Conservation (phyloP, 2,797 vertebrate species). For the Rhynchonycteris naso region DNA sequence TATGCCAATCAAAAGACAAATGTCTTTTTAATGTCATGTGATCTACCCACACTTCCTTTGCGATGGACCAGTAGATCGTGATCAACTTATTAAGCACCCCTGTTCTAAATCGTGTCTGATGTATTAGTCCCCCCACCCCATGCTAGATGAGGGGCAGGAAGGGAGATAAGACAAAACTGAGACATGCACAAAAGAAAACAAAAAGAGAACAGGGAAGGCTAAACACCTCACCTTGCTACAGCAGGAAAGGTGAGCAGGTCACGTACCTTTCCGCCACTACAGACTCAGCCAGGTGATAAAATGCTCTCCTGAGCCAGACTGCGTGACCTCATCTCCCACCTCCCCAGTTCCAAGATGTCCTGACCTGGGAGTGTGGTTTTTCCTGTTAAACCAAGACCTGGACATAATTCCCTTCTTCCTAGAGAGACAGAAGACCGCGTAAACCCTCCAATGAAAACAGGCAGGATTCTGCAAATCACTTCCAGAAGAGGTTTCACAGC, state of each 20-base stretch:
- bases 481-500: neutral
- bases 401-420: neutral
- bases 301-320: rapidly evolving
- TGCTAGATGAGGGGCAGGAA: neutral
- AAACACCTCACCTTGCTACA: rapidly evolving
- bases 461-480: rapidly evolving
- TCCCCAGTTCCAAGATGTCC: neutral
- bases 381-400: neutral
- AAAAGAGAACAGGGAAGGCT: rapidly evolving
- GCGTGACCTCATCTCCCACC: rapidly evolving
- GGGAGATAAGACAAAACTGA: neutral
- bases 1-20: no score
- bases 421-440: neutral
- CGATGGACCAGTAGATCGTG: no score
- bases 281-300: neutral
- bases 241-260: neutral
- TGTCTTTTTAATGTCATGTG: no score
- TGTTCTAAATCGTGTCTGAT: neutral
- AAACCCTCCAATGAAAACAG: neutral
- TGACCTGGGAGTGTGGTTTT: neutral
- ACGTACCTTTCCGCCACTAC: rapidly evolving
- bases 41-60: no score
- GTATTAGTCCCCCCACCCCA: neutral
- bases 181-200: neutral
- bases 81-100: no score